A percentile compares a stretch with the other conserved stretches of the same genome.
These are phyloP conservation scores for Mythimna impura DNA, from an alignment of 2,888 invertebrate genomes.

Conservation along the genomic window DNA sequence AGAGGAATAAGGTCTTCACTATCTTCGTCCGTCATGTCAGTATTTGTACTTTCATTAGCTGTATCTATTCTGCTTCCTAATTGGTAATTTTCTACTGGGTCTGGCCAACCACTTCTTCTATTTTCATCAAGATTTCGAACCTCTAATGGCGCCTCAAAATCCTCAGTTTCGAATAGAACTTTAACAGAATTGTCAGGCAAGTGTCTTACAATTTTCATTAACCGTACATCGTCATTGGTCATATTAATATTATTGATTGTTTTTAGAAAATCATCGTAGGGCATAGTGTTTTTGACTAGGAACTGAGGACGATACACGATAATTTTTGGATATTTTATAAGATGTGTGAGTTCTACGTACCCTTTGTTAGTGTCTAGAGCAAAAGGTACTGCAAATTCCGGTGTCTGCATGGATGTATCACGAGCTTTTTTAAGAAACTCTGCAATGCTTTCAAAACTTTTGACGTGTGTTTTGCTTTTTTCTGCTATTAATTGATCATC, in stretches of 20 bases:
- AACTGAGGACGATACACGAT: constrained; percentile 58
- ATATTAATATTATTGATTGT: constrained; percentile 36
- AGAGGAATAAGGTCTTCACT: neutral
- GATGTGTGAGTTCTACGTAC: constrained; percentile 59
- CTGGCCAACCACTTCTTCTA: constrained; percentile 21
- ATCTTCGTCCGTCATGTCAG: neutral
- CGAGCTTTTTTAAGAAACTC: constrained; percentile 48
- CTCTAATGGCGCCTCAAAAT: constrained; percentile 46
- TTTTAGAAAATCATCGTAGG: constrained; percentile 55
- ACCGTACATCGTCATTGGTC: constrained; percentile 41
- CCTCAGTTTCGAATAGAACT: constrained; percentile 55
- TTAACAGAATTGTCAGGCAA: constrained; percentile 40
- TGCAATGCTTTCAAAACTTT: constrained; percentile 30
- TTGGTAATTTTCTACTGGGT: neutral
- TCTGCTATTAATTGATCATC: constrained; percentile 8
- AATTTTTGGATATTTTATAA: constrained; percentile 59
- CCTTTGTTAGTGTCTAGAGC: constrained; percentile 45
- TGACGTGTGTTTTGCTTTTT: constrained; percentile 26
- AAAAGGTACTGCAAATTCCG: constrained; percentile 46
- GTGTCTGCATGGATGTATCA: constrained; percentile 45
- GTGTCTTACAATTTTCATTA: constrained; percentile 58
- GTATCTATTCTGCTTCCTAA: neutral
- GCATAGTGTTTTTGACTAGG: constrained; percentile 56
- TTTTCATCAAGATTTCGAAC: constrained; percentile 38
- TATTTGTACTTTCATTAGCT: constrained; percentile 17